Conservation (phyloP, 2,797 vertebrate species). For the Paedocypris micromegethes region DNA sequence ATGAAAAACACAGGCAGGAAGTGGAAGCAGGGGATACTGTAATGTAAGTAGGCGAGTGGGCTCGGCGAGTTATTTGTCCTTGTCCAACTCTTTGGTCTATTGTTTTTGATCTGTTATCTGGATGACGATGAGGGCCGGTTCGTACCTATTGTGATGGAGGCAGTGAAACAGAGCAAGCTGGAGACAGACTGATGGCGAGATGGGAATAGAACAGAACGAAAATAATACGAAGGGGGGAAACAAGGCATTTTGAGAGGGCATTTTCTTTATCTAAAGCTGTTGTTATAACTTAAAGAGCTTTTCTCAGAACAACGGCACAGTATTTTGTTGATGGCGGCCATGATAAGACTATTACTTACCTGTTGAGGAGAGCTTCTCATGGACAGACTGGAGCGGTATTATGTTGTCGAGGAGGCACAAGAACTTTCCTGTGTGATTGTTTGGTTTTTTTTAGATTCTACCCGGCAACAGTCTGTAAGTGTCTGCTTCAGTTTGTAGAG, state of each 20-base stretch:
- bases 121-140: slow-evolving; percentile 13
- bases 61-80: slow-evolving; percentile 17
- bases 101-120: slow-evolving; percentile 37
- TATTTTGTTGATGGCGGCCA: background rate
- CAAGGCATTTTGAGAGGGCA: background rate
- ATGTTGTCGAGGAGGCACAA: background rate
- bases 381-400: slow-evolving; percentile 3
- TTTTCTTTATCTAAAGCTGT: slow-evolving; percentile 13
- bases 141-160: slow-evolving; percentile 26
- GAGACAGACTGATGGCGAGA: slow-evolving; percentile 35
- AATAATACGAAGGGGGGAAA: slow-evolving; percentile 17
- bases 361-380: slow-evolving; percentile 13
- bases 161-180: slow-evolving; percentile 30
- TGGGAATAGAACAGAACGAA: slow-evolving; percentile 18
- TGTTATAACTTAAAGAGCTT: background rate
- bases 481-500: slow-evolving; percentile 54
- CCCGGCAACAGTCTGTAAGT: slow-evolving; percentile 67
- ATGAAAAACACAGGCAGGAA: slow-evolving; percentile 13
- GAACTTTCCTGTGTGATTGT: slow-evolving; percentile 12
- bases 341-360: background rate
- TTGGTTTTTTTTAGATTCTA: slow-evolving; percentile 49
- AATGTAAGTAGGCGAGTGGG: slow-evolving; percentile 1
- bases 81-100: slow-evolving; percentile 25
- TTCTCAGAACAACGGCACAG: too few species aligned
- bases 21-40: slow-evolving; percentile 12